Evolutionary conservation across 2,113 vertebrate species (phyloP).

Genomic region (Tonatia bakeri): DNA sequence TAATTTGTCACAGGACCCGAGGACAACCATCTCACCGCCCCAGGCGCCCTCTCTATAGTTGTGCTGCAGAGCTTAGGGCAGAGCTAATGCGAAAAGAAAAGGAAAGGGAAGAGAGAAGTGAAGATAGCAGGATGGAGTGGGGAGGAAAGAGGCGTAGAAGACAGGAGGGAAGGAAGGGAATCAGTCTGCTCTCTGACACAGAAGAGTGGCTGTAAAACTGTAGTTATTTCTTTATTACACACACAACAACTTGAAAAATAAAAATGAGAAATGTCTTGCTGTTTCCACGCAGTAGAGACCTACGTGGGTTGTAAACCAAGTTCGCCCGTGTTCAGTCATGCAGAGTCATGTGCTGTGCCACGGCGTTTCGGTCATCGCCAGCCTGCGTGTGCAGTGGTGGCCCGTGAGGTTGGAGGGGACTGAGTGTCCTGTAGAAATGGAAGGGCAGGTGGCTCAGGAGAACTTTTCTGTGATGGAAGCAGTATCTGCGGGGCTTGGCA

Average conservation of each 20-base stretch:
- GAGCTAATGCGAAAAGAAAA: not conserved
- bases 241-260: not conserved
- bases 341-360: rapidly evolving
- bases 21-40: not conserved
- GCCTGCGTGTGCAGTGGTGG: not conserved
- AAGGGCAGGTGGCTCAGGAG: not conserved
- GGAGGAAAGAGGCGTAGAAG: too few relatives aligned
- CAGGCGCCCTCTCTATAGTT: not conserved
- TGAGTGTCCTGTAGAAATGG: not conserved
- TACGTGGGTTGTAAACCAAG: not conserved
- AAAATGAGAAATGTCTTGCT: not conserved
- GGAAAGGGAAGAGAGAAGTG: not conserved
- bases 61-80: not conserved
- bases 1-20: not conserved
- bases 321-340: not conserved
- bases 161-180: not conserved
- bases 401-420: not conserved
- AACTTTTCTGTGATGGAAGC: not conserved
- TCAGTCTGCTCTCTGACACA: not conserved
- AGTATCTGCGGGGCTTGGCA: not conserved
- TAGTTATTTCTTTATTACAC: not conserved
- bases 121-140: not conserved
- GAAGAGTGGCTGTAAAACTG: not conserved
- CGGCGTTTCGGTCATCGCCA: rapidly evolving
- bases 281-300: not conserved